Evolutionary conservation across 2,113 vertebrate genomes (phyloP).

Genomic region (Trochalopteron elliotii): DNA sequence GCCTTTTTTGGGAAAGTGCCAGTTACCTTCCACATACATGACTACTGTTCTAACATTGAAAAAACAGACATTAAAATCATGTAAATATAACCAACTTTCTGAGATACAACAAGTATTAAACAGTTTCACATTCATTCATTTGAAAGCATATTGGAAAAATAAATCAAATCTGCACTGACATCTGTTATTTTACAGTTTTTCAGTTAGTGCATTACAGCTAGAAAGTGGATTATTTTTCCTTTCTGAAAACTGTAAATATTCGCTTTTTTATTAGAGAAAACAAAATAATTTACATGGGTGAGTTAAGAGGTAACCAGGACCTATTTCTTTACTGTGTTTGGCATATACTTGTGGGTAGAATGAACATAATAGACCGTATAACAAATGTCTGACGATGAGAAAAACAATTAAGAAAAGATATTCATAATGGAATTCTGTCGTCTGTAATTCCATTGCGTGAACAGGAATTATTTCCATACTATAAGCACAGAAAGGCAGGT

Average conservation of each 20-base stretch:
- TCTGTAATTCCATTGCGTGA: neutral
- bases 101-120: conserved; percentile 46
- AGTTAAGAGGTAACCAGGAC: neutral
- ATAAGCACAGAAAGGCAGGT: neutral
- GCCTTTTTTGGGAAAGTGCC: neutral
- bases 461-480: neutral
- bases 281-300: neutral
- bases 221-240: neutral
- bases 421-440: neutral
- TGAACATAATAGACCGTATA: neutral
- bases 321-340: neutral
- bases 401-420: neutral
- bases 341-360: neutral
- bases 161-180: conserved; percentile 52
- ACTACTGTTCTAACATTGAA: neutral
- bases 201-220: neutral
- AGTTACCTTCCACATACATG: neutral
- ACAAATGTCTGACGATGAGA: neutral
- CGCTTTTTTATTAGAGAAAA: neutral
- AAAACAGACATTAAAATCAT: conserved; percentile 5
- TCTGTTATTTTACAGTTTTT: conserved; percentile 39
- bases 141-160: conserved; percentile 58
- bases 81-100: conserved; percentile 40
- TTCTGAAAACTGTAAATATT: neutral
- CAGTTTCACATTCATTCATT: conserved; percentile 47